These are phyloP conservation scores for Drosophila setifemur DNA, from an alignment of 1,140 invertebrate species.

Conservation along the genomic window DNA sequence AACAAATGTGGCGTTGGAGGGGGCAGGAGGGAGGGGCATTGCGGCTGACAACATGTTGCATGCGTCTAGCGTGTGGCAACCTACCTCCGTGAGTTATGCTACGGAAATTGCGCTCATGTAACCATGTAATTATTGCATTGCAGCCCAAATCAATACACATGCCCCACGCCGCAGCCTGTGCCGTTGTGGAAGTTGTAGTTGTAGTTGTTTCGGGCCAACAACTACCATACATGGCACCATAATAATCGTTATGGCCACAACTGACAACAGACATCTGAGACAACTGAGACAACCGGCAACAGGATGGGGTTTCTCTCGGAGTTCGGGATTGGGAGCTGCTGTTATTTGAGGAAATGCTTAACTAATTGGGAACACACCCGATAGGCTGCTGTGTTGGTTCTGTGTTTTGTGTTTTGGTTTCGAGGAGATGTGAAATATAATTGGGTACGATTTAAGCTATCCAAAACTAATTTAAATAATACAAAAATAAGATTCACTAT, in stretches of 20 bases:
- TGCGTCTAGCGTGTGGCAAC: conserved; percentile 23
- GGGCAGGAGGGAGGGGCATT: neutral
- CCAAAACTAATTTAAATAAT: too few species aligned
- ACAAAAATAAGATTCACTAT: too few species aligned
- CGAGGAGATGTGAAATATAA: neutral
- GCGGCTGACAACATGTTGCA: conserved; percentile 67
- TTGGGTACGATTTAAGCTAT: too few species aligned
- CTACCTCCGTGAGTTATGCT: conserved; percentile 53
- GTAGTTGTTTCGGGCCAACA: conserved; percentile 2
- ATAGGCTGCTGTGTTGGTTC: neutral
- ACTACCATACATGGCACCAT: conserved; percentile 24
- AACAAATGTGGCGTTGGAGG: conserved; percentile 4
- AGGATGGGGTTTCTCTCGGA: conserved; percentile 7
- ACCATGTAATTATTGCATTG: conserved; percentile 73
- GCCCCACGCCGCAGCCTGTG: neutral
- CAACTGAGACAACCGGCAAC: conserved; percentile 22
- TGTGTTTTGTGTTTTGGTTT: neutral
- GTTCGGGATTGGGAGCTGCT: neutral
- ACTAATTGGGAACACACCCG: conserved; percentile 31
- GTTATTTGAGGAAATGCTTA: conserved; percentile 37
- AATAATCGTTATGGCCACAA: conserved; percentile 46
- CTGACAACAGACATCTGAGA: conserved; percentile 38
- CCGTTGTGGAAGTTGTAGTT: neutral
- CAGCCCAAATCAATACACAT: conserved; percentile 64
- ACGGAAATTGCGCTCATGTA: conserved; percentile 69